Evolutionary conservation across 2,797 vertebrate species (phyloP).

Genomic region (Synaphobranchus kaupii): DNA sequence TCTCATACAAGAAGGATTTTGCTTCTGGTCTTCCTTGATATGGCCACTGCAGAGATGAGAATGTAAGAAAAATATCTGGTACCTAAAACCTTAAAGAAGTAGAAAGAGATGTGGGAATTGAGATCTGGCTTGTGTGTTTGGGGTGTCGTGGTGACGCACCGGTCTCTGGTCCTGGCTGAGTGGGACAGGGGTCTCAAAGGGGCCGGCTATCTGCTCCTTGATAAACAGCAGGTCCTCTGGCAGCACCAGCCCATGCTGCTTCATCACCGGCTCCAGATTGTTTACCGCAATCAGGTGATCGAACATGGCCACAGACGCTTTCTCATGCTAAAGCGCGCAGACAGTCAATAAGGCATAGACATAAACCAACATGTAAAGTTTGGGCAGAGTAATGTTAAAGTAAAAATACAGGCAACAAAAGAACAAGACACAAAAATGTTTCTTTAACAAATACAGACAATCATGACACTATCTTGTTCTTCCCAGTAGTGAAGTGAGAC

Average conservation of each 20-base stretch:
- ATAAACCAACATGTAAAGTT: neutral
- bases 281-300: slow-evolving; percentile 85
- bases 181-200: slow-evolving; percentile 43
- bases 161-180: slow-evolving; percentile 25
- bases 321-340: slow-evolving; percentile 77
- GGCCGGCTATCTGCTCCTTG: slow-evolving; percentile 90
- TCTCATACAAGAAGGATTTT: slow-evolving; percentile 94
- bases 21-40: slow-evolving; percentile 81
- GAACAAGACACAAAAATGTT: neutral
- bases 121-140: neutral
- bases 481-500: neutral
- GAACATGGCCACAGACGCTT: slow-evolving; percentile 87
- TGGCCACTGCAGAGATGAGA: slow-evolving; percentile 72
- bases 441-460: neutral
- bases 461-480: neutral
- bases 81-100: neutral
- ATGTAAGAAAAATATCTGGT: neutral
- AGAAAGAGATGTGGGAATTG: neutral
- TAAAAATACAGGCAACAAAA: neutral
- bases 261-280: slow-evolving; percentile 72
- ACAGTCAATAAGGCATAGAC: neutral
- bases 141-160: slow-evolving; percentile 45
- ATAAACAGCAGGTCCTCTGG: slow-evolving; percentile 88
- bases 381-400: neutral
- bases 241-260: slow-evolving; percentile 73